Evolutionary conservation across 2,113 vertebrate genomes (phyloP), one percentile per base, ranked within the genome.

Genomic region (Noctilio leporinus): DNA sequence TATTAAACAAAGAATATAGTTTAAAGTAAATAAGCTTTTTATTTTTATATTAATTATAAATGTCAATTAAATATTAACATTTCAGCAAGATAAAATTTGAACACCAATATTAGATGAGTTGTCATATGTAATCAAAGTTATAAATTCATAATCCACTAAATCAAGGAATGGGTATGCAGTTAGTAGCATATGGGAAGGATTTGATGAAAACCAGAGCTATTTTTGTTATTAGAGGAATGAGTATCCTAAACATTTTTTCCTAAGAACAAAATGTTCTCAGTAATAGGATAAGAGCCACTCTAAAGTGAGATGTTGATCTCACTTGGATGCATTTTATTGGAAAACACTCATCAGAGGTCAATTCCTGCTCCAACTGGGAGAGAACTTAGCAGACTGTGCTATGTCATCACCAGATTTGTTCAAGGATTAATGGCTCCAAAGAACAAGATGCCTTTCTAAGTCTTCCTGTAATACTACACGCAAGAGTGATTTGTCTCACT

Each of bases 351-450:
- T 57, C 75, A 90, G 72, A 88, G 78, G 93, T 93, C 53, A 33
- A 95, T 96, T 97, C 95, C 93, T 97, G 91, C 72, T 95, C 64
- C 82, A 95, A 28, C 89, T 94, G 93, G 93, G 88, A 89, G 93
- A 97, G 96, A 96, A 86, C 89, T 84, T 33, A 91, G 49, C 95
- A 96, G 95, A 96, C 89, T 96, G 69, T 97, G 95, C 95, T 97
- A 95, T 98, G 94, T 98, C 97, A 97, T 98, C 98, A 98, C 98
- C 78, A 97, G 97, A 95, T 55, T 84, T 88, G 93, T 95, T 92
- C 93, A 90, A 97, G 98, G 97, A 98, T 98, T 98, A 98, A 97
- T 97, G 97, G 59, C 92, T 98, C 96, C 95, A 96, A 97, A 98
- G 94, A 86, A 98, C 89, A 5, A 33, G 93, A 86, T 96, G 85